A percentile compares a stretch with the other conserved stretches of the same genome.
phyloP scores from a whole-genome alignment of 2,888 invertebrate genomes.

The Drosophila cognata region DNA sequence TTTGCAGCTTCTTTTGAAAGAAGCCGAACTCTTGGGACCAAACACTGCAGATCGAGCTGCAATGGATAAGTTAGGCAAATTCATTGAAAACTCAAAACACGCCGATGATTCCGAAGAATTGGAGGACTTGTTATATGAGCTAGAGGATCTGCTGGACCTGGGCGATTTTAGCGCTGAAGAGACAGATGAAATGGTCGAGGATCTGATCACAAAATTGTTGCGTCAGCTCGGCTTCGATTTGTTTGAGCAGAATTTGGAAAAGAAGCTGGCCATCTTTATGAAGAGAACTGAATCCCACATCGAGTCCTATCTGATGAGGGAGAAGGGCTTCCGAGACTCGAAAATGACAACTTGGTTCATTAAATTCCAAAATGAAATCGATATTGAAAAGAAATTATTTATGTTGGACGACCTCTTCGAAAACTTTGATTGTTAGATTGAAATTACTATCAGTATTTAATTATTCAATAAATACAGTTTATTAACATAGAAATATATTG shows the following conservation, averaged over 20 bases:
- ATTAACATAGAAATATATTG: neutral
- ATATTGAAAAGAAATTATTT: slow-evolving; percentile 39
- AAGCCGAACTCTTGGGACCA: slow-evolving; percentile 29
- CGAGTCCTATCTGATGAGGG: slow-evolving; percentile 31
- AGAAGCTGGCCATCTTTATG: slow-evolving; percentile 4
- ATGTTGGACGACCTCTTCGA: slow-evolving; percentile 24
- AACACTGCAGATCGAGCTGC: slow-evolving; percentile 9
- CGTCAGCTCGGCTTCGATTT: slow-evolving; percentile 29
- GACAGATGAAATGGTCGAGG: slow-evolving; percentile 17
- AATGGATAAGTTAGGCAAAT: slow-evolving; percentile 11
- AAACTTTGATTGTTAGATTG: slow-evolving; percentile 23
- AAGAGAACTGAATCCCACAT: slow-evolving; percentile 34
- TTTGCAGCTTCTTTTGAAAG: slow-evolving; percentile 39
- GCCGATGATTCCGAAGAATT: slow-evolving; percentile 30
- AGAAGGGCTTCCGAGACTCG: slow-evolving; percentile 7
- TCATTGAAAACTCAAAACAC: slow-evolving; percentile 17
- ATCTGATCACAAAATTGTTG: slow-evolving; percentile 19
- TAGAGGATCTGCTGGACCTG: slow-evolving; percentile 27
- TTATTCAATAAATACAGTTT: neutral
- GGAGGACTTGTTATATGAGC: slow-evolving; percentile 18
- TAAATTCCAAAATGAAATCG: slow-evolving; percentile 35
- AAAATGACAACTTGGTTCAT: slow-evolving; percentile 20
- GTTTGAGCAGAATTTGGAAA: slow-evolving; percentile 28
- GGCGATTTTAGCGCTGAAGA: slow-evolving; percentile 7
- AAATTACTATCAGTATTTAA: neutral